Base-by-base conservation (phyloP, 2,888 invertebrate genomes). In the Marronus borbonicus region DNA sequence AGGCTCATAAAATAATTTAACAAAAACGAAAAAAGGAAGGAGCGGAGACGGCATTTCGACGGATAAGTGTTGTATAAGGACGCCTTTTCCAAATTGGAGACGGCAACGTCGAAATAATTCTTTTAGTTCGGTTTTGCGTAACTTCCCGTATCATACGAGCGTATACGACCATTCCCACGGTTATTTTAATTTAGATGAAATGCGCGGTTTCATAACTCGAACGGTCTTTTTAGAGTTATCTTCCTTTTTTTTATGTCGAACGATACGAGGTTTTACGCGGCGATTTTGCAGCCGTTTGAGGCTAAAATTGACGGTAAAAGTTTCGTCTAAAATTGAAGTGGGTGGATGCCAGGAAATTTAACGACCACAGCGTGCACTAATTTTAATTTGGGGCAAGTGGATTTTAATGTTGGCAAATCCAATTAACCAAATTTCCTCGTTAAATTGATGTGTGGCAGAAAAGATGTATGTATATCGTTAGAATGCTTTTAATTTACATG, bases 381-480 rank as follows among this genome's bases (percentile, higher is more conserved):
- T 58, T 68, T 55, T 70, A 70, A 70, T 70, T 58, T 70, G 7
- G 36, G 55, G 5, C 55, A 55, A 70, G 70, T 70, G 70, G 55
- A 58, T 70, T 70, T 70, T 70, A 70, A 70, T 58, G 70, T 58
- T 39, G n/a, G 31, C 17, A 7, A 70, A 58, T 58, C 55, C 20
- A 58, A 58, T 52, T 39, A 58, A 58, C 24, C 24, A 7, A 24
- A 24, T 10, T 20, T 60, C 14, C n/a, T 0, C 12, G 60, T 5
- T 60, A 12, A 24, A 24, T 12, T 24, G 28, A 24, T 17, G 20
- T 8, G 28, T 7, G n/a, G 1, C 17, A 12, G n/a, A 2, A 3
- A 55, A 55, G n/a, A 55, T 55, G 52, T n/a, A 17, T 17, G 7
- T 24, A 31, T 3, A 31, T 14, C 1, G n/a, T 14, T 17, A n/a